Evolutionary conservation across 2,113 vertebrate genomes (phyloP).

Genomic region (Octodon degus): DNA sequence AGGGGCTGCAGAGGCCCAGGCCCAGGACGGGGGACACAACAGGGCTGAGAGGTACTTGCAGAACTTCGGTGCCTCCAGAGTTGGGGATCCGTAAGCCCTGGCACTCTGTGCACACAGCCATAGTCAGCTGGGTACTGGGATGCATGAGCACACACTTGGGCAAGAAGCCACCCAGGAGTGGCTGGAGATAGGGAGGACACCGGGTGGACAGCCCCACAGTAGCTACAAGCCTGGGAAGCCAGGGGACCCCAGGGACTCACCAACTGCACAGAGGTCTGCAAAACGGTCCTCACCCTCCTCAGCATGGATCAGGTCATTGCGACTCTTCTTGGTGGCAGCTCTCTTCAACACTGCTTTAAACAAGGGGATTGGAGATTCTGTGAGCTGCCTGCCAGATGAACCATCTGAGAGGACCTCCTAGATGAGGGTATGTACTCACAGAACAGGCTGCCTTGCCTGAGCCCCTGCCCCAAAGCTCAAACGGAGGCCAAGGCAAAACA

Average conservation of each 20-base stretch:
- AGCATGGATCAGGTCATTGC: constrained; percentile 95
- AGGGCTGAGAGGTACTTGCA: background rate
- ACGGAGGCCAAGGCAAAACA: background rate
- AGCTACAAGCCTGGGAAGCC: background rate
- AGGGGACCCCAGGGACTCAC: constrained; percentile 87
- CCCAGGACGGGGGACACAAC: background rate
- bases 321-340: constrained; percentile 95
- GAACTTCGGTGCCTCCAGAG: fast-evolving
- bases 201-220: fast-evolving
- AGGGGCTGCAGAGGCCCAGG: too few species aligned
- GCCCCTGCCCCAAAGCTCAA: background rate
- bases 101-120: background rate
- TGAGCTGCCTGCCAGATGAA: constrained; percentile 16
- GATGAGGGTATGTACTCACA: fast-evolving
- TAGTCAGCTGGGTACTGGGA: fast-evolving
- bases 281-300: constrained; percentile 98
- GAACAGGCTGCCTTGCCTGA: background rate
- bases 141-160: fast-evolving
- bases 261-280: constrained; percentile 96
- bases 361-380: background rate
- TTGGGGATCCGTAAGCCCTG: background rate
- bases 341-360: constrained; percentile 93
- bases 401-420: background rate
- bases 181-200: too few species aligned
- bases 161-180: background rate